These are phyloP conservation scores for Patella depressa DNA, from an alignment of 2,888 invertebrate genomes.

Conservation along the genomic window DNA sequence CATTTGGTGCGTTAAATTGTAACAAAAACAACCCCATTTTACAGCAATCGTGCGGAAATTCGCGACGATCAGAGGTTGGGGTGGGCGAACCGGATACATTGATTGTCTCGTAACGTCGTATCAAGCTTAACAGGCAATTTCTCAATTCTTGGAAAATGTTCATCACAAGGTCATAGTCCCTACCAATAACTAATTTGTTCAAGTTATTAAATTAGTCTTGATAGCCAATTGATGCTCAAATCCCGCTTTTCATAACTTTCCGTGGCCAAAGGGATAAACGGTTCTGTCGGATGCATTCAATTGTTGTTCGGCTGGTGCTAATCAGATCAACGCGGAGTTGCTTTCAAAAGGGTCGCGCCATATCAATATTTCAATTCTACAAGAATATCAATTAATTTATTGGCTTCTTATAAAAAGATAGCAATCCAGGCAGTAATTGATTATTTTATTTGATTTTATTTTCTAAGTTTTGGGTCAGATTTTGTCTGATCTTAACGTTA, in stretches of 20 bases:
- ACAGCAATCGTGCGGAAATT: no score
- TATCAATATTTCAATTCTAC: neutral
- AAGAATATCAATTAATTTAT: conserved; percentile 7
- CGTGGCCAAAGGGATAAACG: conserved; percentile 9
- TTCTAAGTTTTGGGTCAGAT: no score
- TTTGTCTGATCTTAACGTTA: no score
- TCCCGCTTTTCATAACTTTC: conserved; percentile 10
- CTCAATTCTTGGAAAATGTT: neutral
- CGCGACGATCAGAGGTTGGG: no score
- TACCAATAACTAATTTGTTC: conserved; percentile 11
- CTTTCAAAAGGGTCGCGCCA: conserved; percentile 7
- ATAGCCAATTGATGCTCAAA: conserved; percentile 8
- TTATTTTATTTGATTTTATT: no score
- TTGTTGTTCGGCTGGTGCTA: neutral
- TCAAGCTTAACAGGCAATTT: neutral
- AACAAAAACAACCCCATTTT: no score
- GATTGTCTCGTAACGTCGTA: neutral
- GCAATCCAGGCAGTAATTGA: neutral
- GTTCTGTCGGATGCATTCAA: neutral
- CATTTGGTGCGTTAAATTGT: no score
- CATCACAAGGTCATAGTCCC: neutral
- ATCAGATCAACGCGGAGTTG: neutral
- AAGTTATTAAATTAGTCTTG: neutral
- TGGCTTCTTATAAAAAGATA: neutral
- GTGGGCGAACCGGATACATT: no score